Base-by-base conservation (phyloP, 2,888 invertebrate genomes). In the Folsomia manolachei region DNA sequence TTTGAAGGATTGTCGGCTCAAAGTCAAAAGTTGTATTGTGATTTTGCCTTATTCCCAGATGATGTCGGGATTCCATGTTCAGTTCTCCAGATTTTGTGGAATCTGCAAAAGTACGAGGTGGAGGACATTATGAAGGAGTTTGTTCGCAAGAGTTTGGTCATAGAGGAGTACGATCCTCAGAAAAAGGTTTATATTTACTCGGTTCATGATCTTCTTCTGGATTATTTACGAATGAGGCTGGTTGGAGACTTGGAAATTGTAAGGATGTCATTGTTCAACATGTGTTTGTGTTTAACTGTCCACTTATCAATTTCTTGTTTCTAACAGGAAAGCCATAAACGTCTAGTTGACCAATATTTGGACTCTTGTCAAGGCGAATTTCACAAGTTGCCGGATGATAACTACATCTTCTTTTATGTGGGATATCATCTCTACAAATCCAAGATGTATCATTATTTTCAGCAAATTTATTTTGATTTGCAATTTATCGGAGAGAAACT, bases 401-500 rank as follows among this genome's bases (percentile, higher is more conserved):
- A 90, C 64, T 92, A 92, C 81, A 90, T 90, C 80, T 89, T 88
- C 14, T 89, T 87, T 51, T 90, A 90, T 81, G 86, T 91, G 66
- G 91, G 90, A 0, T 88, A 91, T 81, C 91, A 91, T 83, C 84
- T 91, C 72, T 85, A 87, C 72, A 84, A 87, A 78, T 89, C 90
- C 1, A 83, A 85, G 27, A 64, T 71, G 27, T 71, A 71, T 51
- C 68, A 80, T 84, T 78, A 87, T 76, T 91, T 91, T 82, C 85
- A 86, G 26, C 84, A 84, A 27, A 82, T 91, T 75, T 91, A 88
- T 83, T 85, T 90, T 53, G 85, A 91, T 85, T 85, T 91, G 73
- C 87, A 87, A 80, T 92, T 91, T 83, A 84, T 91, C 70, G 89
- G 90, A 69, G 88, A 89, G 67, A 91, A 91, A 85, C 87, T 91